A percentile compares a stretch with the other conserved stretches of the same genome.
phyloP scores from a whole-genome alignment of 2,888 invertebrate species.

The Lasioglossum vierecki region DNA sequence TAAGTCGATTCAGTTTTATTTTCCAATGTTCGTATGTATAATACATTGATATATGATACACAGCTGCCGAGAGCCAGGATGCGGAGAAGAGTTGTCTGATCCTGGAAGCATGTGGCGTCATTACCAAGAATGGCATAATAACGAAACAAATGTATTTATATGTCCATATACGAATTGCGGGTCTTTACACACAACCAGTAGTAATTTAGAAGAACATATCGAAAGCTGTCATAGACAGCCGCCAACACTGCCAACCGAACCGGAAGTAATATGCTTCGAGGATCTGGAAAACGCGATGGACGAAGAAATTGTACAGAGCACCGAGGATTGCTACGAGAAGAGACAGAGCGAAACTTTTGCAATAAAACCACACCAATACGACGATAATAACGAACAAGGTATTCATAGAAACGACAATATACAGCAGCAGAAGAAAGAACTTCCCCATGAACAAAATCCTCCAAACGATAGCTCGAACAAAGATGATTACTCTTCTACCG shows the following conservation, averaged over 20 bases:
- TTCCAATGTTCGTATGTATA: neutral
- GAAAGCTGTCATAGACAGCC: conserved; percentile 80
- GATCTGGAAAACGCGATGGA: conserved; percentile 78
- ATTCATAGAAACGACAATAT: conserved; percentile 65
- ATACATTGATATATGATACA: neutral
- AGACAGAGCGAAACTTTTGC: conserved; percentile 44
- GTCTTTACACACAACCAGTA: conserved; percentile 78
- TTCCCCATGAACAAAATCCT: conserved; percentile 59
- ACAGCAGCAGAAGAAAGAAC: conserved; percentile 66
- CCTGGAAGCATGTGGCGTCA: conserved; percentile 84
- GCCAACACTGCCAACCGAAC: conserved; percentile 80
- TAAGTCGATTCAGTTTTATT: conserved; percentile 62
- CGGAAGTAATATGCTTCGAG: conserved; percentile 80
- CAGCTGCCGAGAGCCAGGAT: conserved; percentile 82
- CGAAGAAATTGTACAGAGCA: conserved; percentile 72
- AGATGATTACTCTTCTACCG: conserved; percentile 60
- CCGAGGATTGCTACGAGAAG: conserved; percentile 64
- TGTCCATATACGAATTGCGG: conserved; percentile 82
- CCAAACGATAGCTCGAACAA: conserved; percentile 58
- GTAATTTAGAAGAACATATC: conserved; percentile 81
- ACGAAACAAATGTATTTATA: conserved; percentile 80
- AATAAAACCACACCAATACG: conserved; percentile 40
- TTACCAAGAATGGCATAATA: conserved; percentile 82
- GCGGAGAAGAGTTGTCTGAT: conserved; percentile 81
- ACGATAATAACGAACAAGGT: conserved; percentile 47